Conservation (phyloP, 2,113 vertebrate species). For the Lepidothrix coronata region DNA sequence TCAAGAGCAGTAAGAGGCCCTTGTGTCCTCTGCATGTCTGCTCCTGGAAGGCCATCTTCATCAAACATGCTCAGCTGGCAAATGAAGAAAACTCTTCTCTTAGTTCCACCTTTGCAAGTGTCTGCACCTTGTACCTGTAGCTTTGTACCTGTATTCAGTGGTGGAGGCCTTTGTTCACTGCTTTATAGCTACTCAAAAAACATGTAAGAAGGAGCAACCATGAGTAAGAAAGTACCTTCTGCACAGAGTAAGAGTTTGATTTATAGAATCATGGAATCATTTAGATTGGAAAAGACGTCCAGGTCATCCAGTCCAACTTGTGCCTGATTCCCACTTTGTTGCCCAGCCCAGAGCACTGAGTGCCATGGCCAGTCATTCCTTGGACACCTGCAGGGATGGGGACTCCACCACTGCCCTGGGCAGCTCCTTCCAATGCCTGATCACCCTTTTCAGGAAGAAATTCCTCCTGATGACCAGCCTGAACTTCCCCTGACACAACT, state of each 20-base stretch:
- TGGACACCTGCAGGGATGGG: too few relatives aligned
- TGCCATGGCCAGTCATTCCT: fast-evolving
- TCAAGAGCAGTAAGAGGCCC: background rate
- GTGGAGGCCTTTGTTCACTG: background rate
- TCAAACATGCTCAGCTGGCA: background rate
- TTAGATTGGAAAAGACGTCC: background rate
- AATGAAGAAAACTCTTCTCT: background rate
- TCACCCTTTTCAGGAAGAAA: background rate
- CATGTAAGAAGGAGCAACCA: background rate
- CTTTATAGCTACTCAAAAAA: fast-evolving
- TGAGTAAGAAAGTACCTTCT: background rate
- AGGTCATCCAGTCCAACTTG: fast-evolving
- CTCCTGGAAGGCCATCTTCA: background rate
- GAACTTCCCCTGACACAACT: fast-evolving
- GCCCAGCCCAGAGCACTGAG: background rate
- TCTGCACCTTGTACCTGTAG: too few relatives aligned
- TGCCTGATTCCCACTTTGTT: background rate
- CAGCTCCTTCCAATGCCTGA: background rate
- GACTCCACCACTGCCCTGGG: background rate
- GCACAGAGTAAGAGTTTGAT: background rate
- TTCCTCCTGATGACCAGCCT: fast-evolving
- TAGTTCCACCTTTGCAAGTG: background rate
- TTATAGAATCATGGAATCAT: background rate
- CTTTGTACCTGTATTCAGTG: background rate
- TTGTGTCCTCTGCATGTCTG: fast-evolving